Percentiles rank a stretch among this genome's conserved stretches.
Evolutionary conservation across 30 jellyfish, hydroid and myxozoan species (phyloP).

Genomic region (Aurelia coerulea): DNA sequence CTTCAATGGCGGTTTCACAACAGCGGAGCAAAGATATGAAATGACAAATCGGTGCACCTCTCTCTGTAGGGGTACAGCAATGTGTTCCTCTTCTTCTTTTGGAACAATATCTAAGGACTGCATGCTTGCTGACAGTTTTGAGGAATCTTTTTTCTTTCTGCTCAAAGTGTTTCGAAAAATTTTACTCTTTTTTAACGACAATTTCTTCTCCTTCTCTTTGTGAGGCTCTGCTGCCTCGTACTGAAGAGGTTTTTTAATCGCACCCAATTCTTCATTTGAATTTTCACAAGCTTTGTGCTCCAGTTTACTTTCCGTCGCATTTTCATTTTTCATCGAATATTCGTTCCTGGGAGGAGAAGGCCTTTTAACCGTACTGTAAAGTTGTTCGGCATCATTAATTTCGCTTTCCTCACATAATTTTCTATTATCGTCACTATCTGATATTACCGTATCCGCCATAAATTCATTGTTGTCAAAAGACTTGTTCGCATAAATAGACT

Average conservation of each 20-base stretch:
- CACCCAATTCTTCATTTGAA: not conserved
- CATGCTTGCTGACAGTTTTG: conserved; percentile 48
- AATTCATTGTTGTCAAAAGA: no score
- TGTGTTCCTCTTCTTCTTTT: conserved; percentile 39
- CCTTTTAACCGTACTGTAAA: no score
- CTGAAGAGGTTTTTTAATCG: not conserved
- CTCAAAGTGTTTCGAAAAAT: conserved; percentile 39
- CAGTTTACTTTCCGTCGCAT: not conserved
- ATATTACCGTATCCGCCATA: no score
- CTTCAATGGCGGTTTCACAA: conserved; percentile 89
- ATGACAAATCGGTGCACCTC: conserved; percentile 51
- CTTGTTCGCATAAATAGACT: no score
- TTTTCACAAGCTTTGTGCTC: not conserved
- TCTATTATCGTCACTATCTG: no score
- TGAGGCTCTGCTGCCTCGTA: not conserved
- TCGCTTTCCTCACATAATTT: no score
- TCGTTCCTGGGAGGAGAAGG: no score
- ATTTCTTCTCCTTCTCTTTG: conserved; percentile 28
- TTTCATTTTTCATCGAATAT: no score
- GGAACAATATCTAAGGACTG: conserved; percentile 38
- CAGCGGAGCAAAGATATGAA: conserved; percentile 87
- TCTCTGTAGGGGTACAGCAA: not conserved
- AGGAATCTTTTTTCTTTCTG: conserved; percentile 43
- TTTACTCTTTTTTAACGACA: conserved; percentile 33
- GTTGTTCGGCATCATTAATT: no score